These are phyloP conservation scores for Brachyhypopomus gauderio DNA, from an alignment of 2,113 vertebrate species.

Conservation along the genomic window DNA sequence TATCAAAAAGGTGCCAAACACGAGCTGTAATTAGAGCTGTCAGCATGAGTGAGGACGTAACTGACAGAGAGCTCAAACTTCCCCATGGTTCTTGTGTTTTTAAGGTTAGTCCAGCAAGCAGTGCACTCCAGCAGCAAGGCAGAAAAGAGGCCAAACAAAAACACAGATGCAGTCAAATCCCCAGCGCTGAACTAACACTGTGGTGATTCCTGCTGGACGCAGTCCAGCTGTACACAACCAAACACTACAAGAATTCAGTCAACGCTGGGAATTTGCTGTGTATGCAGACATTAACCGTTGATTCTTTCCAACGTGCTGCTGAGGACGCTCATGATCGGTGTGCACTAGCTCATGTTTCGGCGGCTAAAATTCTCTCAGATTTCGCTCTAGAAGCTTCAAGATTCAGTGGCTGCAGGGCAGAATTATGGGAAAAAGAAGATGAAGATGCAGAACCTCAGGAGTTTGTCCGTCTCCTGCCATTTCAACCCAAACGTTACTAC, in stretches of 20 bases:
- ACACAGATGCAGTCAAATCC: no score
- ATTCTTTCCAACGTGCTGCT: neutral
- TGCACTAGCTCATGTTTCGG: neutral
- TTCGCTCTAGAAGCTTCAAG: no score
- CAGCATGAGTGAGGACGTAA: slow-evolving; percentile 63
- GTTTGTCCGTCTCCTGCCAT: neutral
- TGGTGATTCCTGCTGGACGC: neutral
- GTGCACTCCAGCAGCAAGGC: neutral
- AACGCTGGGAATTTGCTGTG: no score
- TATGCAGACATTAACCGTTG: neutral
- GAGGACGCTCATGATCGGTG: neutral
- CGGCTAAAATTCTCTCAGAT: slow-evolving; percentile 16
- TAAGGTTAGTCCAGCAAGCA: slow-evolving; percentile 41
- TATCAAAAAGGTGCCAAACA: slow-evolving; percentile 54
- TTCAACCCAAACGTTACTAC: neutral
- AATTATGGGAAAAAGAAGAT: no score
- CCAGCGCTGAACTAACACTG: no score
- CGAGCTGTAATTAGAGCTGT: slow-evolving; percentile 62
- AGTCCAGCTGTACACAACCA: neutral
- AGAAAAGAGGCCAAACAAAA: neutral
- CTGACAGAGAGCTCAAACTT: slow-evolving; percentile 59
- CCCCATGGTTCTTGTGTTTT: slow-evolving; percentile 50
- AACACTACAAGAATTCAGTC: neutral
- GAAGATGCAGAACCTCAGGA: no score
- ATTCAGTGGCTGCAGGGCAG: no score